Evolutionary conservation across 2,797 vertebrate genomes (phyloP), one percentile per base, ranked within the genome.

Genomic region (Syndactyla subalaris): DNA sequence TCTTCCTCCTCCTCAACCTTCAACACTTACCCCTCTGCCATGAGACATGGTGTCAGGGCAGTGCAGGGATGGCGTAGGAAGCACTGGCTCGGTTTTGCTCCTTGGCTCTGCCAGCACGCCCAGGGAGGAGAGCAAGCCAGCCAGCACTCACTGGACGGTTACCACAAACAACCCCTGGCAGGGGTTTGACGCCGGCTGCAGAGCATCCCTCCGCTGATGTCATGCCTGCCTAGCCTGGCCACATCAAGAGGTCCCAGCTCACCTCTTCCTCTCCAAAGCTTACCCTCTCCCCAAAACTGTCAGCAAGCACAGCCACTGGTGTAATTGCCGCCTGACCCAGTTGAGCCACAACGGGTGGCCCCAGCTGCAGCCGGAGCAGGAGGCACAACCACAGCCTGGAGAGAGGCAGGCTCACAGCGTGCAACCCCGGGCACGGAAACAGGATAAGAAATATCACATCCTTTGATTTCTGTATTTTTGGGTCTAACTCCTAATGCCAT

Each of bases 391-490:
- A 3, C 89, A 87, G 75, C 87, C 72, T 8, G 8, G 51, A 23
- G 58, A 75, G 58, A 41, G 34, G 73, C 71, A 58, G 74, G 84
- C 85, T 82, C 75, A 3, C 94, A 94, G 94, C 67, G 0, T 63
- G 89, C 62, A 51, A 17, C 36, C 32, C 58, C 2, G 3, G 39
- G 21, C 85, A 32, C 2, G 7, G 92, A 65, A 74, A 76, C 55
- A 13, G 46, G 68, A 38, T 41, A 41, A 79, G 78, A 80, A 92
- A 81, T 61, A 78, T 54, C 76, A 14, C 32, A 51, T 48, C 83
- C 96, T 92, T 92, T 75, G 34, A 85, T 84, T 88, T 41, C 86
- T 93, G 43, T n/a, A 34, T 84, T 96, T 94, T 85, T 75, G 51
- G 27, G n/a, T 79, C 71, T 82, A 41, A 71, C 46, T 89, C 84